Base-by-base conservation (phyloP, 1,140 invertebrate genomes). In the Gryllus bimaculatus region DNA sequence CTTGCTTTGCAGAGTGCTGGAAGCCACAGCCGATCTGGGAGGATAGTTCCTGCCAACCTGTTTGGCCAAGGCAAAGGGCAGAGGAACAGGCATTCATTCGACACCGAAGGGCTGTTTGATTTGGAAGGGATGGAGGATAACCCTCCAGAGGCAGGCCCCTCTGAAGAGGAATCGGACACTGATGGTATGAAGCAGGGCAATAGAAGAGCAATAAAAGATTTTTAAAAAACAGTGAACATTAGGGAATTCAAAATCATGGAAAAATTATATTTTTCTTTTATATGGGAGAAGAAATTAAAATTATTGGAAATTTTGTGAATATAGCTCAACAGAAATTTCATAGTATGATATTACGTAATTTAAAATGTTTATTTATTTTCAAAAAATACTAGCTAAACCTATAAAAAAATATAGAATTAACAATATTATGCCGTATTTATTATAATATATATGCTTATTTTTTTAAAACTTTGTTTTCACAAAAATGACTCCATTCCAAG, bases 91-190 rank as follows among this genome's bases (percentile, higher is more conserved):
- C 21, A 79, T 54, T 87, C 84, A 47, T 86, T 86, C 81, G 88
- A 89, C 82, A 83, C 85, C 15, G 88, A 89, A 83, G 85, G 85
- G 26, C 81, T 90, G 77, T 90, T 90, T 83, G 83, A 85, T 48
- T 82, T 90, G 74, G 89, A 90, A 80, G 88, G 86, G 48, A 87
- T 89, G 84, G 88, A 89, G 78, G 88, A 88, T 21, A 76, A 78
- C 10, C 78, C 77, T 21, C 80, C 81, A 75, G 76, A 83, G 48
- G 79, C 80, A 47, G 49, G 78, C 18, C 82, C 83, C 20, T 87
- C 84, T 1, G 86, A 86, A 76, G 88, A 88, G 74, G 80, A 82
- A 79, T 86, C 85, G 77, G 88, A 88, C 82, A 86, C 86, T 49
- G 88, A 88, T 76, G 87, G 87, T 89, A 84, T 80, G 73, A 80